Evolutionary conservation across 2,113 vertebrate species (phyloP).

Genomic region (Corydoras sp.): DNA sequence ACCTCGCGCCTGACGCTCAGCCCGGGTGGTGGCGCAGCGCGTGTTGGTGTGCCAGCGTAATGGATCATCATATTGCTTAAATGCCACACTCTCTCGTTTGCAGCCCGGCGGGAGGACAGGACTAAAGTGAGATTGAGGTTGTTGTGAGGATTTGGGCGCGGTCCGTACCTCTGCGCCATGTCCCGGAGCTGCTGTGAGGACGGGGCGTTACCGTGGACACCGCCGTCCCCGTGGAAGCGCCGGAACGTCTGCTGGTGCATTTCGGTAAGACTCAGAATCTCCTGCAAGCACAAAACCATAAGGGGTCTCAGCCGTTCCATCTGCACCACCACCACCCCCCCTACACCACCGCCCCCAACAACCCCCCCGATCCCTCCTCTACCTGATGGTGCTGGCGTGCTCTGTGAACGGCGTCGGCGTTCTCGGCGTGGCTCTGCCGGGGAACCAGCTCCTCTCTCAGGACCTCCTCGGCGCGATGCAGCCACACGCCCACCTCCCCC

Average conservation of each 20-base stretch:
- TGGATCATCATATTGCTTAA: too few species aligned
- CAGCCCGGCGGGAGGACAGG: too few species aligned
- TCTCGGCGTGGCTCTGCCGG: conserved; percentile 87
- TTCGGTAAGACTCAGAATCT: conserved; percentile 84
- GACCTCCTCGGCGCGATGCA: conserved; percentile 83
- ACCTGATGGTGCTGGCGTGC: conserved; percentile 90
- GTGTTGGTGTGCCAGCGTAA: too few species aligned
- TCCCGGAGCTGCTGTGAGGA: conserved; percentile 92
- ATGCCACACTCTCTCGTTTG: too few species aligned
- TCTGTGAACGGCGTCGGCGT: conserved; percentile 79
- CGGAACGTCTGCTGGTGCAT: conserved; percentile 84
- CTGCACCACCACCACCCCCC: neutral
- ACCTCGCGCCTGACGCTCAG: too few species aligned
- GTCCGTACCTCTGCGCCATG: conserved; percentile 79
- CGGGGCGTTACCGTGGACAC: conserved; percentile 84
- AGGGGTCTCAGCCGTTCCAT: neutral
- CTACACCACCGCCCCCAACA: neutral
- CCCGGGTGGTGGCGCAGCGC: too few species aligned
- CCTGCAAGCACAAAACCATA: conserved; percentile 62
- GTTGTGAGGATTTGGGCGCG: too few species aligned
- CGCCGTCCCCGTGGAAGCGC: conserved; percentile 82
- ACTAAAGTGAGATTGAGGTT: too few species aligned
- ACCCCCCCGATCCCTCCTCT: conserved; percentile 26
- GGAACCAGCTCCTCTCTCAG: conserved; percentile 80
- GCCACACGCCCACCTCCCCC: conserved; percentile 86